Conservation (phyloP, 2,888 invertebrate species). For the Drosophila infuscata region DNA sequence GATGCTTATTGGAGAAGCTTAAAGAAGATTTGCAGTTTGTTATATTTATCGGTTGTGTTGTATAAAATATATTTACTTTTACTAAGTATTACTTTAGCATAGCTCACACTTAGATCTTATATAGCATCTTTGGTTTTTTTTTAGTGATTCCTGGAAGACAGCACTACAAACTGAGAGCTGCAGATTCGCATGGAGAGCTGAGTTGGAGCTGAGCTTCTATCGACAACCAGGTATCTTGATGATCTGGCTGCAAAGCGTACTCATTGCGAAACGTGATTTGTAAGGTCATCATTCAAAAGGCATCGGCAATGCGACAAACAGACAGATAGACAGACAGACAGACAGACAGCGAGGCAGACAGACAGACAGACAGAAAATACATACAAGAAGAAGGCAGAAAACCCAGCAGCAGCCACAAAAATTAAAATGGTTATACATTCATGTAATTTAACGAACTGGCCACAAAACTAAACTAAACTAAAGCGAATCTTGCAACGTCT, state of each 20-base stretch:
- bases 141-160: background rate
- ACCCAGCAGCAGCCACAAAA: constrained; percentile 44
- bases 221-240: constrained; percentile 75
- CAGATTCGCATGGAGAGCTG: constrained; percentile 28
- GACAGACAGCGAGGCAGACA: constrained; percentile 7
- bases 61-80: background rate
- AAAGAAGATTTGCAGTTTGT: background rate
- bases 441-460: constrained; percentile 81
- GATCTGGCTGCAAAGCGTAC: constrained; percentile 57
- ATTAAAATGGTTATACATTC: constrained; percentile 80
- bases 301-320: constrained; percentile 55
- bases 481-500: constrained; percentile 47
- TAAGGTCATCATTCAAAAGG: constrained; percentile 83
- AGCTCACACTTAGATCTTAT: background rate
- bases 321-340: constrained; percentile 6
- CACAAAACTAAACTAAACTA: constrained; percentile 72
- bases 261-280: constrained; percentile 82
- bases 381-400: constrained; percentile 9
- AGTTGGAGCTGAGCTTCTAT: constrained; percentile 48
- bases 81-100: background rate
- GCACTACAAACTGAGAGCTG: background rate
- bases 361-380: constrained; percentile 5
- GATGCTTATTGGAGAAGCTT: no score
- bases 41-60: background rate
- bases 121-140: background rate